Evolutionary conservation across 2,888 invertebrate genomes (phyloP).

Genomic region (Allacma fusca): DNA sequence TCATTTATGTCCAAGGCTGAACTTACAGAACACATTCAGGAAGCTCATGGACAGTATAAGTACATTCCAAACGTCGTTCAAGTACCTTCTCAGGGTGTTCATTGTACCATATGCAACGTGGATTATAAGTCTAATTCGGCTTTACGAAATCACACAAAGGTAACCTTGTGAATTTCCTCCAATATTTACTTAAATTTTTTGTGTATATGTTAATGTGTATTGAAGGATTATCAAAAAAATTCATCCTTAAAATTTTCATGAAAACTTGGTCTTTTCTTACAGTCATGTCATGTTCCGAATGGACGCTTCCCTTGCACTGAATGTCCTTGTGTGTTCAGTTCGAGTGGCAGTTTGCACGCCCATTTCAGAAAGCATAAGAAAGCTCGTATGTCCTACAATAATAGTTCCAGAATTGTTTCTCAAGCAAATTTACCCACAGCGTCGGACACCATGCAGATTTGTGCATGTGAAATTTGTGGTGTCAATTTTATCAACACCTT

Average conservation of each 20-base stretch:
- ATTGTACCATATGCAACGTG: conserved; percentile 3
- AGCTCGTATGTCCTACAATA: neutral
- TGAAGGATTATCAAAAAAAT: too few species aligned
- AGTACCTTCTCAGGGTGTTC: neutral
- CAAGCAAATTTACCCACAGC: neutral
- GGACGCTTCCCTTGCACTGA: conserved; percentile 24
- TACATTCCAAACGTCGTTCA: neutral
- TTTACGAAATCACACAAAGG: conserved; percentile 10
- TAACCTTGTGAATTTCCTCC: conserved; percentile 1
- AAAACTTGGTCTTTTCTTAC: neutral
- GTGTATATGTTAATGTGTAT: too few species aligned
- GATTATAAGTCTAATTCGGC: conserved; percentile 9
- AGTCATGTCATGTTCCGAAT: conserved; percentile 37
- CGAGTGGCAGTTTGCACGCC: neutral
- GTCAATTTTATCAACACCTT: conserved; percentile 28
- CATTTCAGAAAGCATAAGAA: conserved; percentile 34
- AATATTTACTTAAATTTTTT: neutral
- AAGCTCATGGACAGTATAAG: conserved; percentile 9
- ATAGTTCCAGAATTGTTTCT: neutral
- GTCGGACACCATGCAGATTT: conserved; percentile 26
- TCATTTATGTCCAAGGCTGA: conserved; percentile 33
- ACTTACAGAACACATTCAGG: conserved; percentile 9
- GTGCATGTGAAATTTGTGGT: conserved; percentile 33
- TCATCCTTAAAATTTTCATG: neutral
- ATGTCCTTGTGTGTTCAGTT: conserved; percentile 33